A percentile compares a stretch with the other conserved stretches of the same genome.
These are phyloP conservation scores for Oplegnathus fasciatus DNA, from an alignment of 2,113 vertebrate genomes.

Conservation along the genomic window DNA sequence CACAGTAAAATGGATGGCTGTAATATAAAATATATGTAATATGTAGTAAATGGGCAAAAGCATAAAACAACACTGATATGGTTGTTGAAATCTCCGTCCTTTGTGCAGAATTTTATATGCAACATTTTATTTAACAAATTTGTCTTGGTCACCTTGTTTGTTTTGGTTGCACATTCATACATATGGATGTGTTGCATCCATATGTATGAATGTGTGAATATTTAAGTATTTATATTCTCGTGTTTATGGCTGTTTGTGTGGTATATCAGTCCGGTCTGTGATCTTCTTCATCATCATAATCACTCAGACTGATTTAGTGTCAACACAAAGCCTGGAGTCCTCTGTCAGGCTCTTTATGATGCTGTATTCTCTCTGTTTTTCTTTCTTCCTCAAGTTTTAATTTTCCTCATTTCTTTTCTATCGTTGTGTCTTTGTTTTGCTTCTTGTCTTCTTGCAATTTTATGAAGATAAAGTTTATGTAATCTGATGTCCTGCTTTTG, in stretches of 20 bases:
- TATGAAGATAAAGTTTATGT: neutral
- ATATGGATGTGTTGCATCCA: constrained; percentile 7
- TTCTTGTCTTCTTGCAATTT: too few species aligned
- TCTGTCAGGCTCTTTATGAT: neutral
- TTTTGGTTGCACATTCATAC: neutral
- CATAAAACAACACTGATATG: too few species aligned
- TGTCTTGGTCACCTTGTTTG: neutral
- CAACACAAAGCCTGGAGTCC: neutral
- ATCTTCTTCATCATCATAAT: neutral
- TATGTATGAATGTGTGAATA: neutral
- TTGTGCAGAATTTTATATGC: neutral
- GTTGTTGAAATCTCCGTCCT: neutral
- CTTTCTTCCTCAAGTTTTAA: neutral
- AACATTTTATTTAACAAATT: neutral
- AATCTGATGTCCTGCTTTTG: neutral
- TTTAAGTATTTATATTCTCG: neutral
- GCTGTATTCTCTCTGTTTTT: neutral
- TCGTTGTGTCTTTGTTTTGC: neutral
- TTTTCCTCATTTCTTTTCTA: neutral
- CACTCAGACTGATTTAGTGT: neutral
- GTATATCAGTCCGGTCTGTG: neutral
- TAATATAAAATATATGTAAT: neutral
- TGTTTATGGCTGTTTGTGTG: neutral
- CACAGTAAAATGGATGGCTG: neutral
- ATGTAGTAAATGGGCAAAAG: too few species aligned